Conservation (phyloP, 2,888 invertebrate species). For the Caenorhabditis wallacei region DNA sequence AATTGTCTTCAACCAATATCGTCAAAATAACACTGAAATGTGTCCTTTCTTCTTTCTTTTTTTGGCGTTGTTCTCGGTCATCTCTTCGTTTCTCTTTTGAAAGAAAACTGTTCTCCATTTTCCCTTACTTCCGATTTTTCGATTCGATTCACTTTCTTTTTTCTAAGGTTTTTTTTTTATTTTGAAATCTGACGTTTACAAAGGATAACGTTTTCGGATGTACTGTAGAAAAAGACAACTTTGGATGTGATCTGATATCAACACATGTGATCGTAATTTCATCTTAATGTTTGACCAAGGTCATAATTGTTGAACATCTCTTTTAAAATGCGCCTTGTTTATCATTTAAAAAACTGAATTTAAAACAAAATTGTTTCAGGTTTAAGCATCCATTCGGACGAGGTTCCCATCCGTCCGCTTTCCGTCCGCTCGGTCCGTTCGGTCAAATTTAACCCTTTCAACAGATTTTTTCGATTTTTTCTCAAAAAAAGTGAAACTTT, state of each 20-base stretch:
- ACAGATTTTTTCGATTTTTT: too few species aligned
- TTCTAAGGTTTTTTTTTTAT: neutral
- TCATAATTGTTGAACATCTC: neutral
- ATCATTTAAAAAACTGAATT: too few species aligned
- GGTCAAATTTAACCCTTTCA: too few species aligned
- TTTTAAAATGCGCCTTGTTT: too few species aligned
- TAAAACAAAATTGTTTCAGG: too few species aligned
- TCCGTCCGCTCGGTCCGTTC: too few species aligned
- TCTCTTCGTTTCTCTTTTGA: neutral
- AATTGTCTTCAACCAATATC: conserved; percentile 15
- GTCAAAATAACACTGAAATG: conserved; percentile 24
- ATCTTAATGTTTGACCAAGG: conserved; percentile 15
- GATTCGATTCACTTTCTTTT: neutral
- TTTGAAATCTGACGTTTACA: neutral
- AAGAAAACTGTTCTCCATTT: neutral
- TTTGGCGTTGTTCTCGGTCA: conserved; percentile 22
- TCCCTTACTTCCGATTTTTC: neutral
- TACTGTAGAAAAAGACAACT: neutral
- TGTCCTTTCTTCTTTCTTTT: conserved; percentile 19
- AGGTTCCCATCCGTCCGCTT: too few species aligned
- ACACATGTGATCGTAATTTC: conserved; percentile 27
- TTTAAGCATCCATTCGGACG: too few species aligned
- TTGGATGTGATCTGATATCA: conserved; percentile 22
- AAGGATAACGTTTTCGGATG: neutral
- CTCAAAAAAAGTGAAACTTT: too few species aligned